A percentile compares a stretch with the other conserved stretches of the same genome.
These are phyloP conservation scores for Caranx ignobilis DNA, from an alignment of 2,113 vertebrate species.

Conservation along the genomic window DNA sequence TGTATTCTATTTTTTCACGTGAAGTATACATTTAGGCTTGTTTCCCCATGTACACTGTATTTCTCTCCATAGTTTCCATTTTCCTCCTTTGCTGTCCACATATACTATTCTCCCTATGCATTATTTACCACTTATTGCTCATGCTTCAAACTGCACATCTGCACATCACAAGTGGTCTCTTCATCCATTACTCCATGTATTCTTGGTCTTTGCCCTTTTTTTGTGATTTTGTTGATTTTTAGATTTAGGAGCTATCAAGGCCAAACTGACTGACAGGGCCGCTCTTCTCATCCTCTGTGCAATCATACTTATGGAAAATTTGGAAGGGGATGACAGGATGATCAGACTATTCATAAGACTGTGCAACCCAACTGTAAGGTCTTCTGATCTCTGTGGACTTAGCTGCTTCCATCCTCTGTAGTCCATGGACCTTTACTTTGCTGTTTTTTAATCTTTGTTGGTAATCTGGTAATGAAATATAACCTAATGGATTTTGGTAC, in stretches of 20 bases:
- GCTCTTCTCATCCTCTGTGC: no score
- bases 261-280: background rate
- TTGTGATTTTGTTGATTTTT: slow-evolving; percentile 22
- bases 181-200: slow-evolving; percentile 33
- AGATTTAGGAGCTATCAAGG: slow-evolving; percentile 23
- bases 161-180: slow-evolving; percentile 38
- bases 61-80: slow-evolving; percentile 21
- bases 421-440: no score
- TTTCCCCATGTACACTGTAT: background rate
- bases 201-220: background rate
- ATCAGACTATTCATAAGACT: no score
- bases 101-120: slow-evolving; percentile 41
- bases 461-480: no score
- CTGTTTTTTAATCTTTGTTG: no score
- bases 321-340: no score
- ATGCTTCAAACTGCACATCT: slow-evolving; percentile 25
- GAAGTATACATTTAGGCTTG: background rate
- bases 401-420: no score
- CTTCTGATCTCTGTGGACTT: no score
- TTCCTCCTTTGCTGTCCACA: slow-evolving; percentile 14
- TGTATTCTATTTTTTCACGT: background rate
- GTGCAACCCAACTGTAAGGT: no score
- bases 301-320: no score
- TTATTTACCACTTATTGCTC: slow-evolving; percentile 60
- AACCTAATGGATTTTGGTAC: no score